phyloP scores from a whole-genome alignment of 2,797 vertebrate species.

The Antennarius maculatus region DNA sequence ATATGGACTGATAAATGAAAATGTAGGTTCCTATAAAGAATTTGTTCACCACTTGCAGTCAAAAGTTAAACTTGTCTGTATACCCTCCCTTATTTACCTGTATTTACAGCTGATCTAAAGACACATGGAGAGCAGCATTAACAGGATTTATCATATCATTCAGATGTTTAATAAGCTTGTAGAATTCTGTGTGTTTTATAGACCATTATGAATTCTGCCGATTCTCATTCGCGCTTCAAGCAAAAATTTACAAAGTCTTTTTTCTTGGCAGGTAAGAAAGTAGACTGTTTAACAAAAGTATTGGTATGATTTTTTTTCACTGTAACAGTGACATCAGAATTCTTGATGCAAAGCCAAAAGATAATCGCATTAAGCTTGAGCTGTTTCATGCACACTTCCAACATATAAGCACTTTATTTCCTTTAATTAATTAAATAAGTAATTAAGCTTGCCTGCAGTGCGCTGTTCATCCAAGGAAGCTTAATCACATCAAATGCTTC shows the following conservation, averaged over 20 bases:
- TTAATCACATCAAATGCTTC: slow-evolving; percentile 27
- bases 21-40: slow-evolving; percentile 9
- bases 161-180: slow-evolving; percentile 10
- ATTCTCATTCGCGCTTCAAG: slow-evolving; percentile 23
- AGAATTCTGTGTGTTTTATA: slow-evolving; percentile 11
- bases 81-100: slow-evolving; percentile 22
- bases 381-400: slow-evolving; percentile 12
- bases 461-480: slow-evolving; percentile 17
- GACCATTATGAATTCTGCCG: slow-evolving; percentile 36
- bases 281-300: slow-evolving; percentile 4
- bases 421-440: neutral
- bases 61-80: slow-evolving; percentile 18
- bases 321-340: slow-evolving; percentile 13
- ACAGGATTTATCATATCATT: slow-evolving; percentile 32
- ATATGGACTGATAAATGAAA: slow-evolving; percentile 14
- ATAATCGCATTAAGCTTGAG: slow-evolving; percentile 25
- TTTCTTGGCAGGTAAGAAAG: slow-evolving; percentile 20
- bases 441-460: slow-evolving; percentile 17
- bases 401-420: slow-evolving; percentile 26
- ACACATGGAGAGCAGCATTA: slow-evolving; percentile 13
- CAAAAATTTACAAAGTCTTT: slow-evolving; percentile 30
- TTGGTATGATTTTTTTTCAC: neutral
- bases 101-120: slow-evolving; percentile 37
- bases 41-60: slow-evolving; percentile 14
- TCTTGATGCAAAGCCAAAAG: slow-evolving; percentile 14